Conservation (phyloP, 2,888 invertebrate genomes). For the Meganola albula region DNA sequence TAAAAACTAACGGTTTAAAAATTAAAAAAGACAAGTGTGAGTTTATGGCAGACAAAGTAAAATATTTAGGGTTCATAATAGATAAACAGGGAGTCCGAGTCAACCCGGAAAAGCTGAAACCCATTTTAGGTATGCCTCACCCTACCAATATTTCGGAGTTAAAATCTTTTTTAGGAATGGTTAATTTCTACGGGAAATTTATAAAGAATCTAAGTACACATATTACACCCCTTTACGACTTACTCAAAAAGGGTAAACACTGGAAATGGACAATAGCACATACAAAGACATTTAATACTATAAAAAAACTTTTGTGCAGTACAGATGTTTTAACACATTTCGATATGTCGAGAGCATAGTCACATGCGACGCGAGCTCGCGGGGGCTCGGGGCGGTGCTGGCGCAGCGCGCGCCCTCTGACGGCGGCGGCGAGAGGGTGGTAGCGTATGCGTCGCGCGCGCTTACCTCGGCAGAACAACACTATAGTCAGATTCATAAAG, state of each 20-base stretch:
- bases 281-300: background rate
- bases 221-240: background rate
- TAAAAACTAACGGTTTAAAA: background rate
- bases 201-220: background rate
- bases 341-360: background rate
- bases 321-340: background rate
- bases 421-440: background rate
- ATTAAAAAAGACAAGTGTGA: background rate
- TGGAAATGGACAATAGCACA: background rate
- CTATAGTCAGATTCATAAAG: background rate
- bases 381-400: background rate
- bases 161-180: background rate
- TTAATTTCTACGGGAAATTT: background rate
- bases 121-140: background rate
- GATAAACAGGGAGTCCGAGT: background rate
- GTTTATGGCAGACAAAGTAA: background rate
- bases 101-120: background rate
- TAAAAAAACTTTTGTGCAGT: background rate
- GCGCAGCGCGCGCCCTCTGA: background rate
- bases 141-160: background rate
- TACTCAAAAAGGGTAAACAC: background rate
- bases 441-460: background rate
- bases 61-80: background rate
- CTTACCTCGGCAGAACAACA: background rate
- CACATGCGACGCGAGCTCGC: constrained; percentile 2